Conservation (phyloP, 1,140 invertebrate genomes). For the Penaeus vannamei region DNA sequence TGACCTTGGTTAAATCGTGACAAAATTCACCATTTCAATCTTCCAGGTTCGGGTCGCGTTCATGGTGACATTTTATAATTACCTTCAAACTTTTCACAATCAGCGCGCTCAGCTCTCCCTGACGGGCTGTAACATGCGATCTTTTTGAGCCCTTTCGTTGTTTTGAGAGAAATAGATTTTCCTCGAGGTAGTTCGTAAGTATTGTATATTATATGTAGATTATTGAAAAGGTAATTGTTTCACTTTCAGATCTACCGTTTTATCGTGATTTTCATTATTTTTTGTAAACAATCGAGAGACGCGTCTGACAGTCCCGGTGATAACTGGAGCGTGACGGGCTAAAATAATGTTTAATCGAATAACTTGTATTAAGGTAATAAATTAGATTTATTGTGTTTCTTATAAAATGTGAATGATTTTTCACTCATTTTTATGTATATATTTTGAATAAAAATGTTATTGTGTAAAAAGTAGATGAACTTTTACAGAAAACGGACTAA, state of each 20-base stretch:
- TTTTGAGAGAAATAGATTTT: background rate
- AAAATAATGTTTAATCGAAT: conserved; percentile 3
- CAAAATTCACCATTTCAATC: conserved; percentile 27
- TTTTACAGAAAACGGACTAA: no score
- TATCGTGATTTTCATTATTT: conserved; percentile 46
- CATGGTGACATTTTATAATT: conserved; percentile 60
- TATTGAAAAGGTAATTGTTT: background rate
- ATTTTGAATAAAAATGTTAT: no score
- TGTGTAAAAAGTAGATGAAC: no score
- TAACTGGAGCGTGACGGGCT: conserved; percentile 45
- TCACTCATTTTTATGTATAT: background rate
- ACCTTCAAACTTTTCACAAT: conserved; percentile 63
- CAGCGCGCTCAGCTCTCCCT: conserved; percentile 43
- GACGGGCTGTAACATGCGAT: conserved; percentile 46
- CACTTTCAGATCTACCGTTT: background rate
- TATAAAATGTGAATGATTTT: background rate
- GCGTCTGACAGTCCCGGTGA: conserved; percentile 47
- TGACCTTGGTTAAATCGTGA: conserved; percentile 19
- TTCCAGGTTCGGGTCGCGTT: conserved; percentile 37
- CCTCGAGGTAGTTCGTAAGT: background rate
- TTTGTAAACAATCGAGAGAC: conserved; percentile 59
- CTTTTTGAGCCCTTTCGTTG: background rate
- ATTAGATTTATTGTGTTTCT: background rate
- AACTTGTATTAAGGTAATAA: background rate
- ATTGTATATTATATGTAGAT: conserved; percentile 35